Evolutionary conservation across 2,797 vertebrate species (phyloP), one percentile per base, ranked within the genome.

Genomic region (Selene dorsalis): DNA sequence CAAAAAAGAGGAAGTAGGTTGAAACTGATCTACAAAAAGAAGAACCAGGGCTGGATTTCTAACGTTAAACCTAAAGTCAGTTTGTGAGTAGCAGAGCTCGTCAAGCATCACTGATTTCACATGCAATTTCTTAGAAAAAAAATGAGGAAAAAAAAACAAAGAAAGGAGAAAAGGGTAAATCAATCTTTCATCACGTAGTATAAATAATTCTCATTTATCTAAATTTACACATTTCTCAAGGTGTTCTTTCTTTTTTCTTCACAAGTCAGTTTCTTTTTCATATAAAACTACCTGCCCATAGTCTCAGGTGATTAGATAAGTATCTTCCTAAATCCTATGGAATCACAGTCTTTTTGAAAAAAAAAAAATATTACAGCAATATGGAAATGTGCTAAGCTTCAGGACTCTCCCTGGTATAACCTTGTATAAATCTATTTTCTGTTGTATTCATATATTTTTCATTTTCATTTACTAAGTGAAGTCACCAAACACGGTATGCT

Each of bases 151-250:
- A 71, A 58, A 45, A 87, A 94, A 93, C 94, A 71, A 74, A 65
- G n/a, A 35, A 58, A n/a, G 14, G 7, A 60, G 10, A 73, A 95
- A 94, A 63, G n/a, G 87, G 39, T 77, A 95, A 93, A 94, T 75
- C 83, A 92, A 92, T 94, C 88, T 90, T 91, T 93, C 92, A 73
- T 83, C 82, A 90, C 94, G 93, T 96, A 94, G 93, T 93, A 95
- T 94, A 97, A 97, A 97, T 94, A 94, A 90, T 94, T 95, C 87
- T 88, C 93, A 90, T 94, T 91, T 95, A 92, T 94, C 94, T 96
- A 96, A 97, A 96, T 96, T 91, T 97, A 97, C 95, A 96, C 92
- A 93, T 94, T 94, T 95, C 92, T 94, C 91, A 85, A 91, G 90
- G 89, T 88, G 85, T 91, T 93, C 91, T 79, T 91, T 92, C 80